Conservation (phyloP, 2,888 invertebrate genomes). For the Bombylius major region DNA sequence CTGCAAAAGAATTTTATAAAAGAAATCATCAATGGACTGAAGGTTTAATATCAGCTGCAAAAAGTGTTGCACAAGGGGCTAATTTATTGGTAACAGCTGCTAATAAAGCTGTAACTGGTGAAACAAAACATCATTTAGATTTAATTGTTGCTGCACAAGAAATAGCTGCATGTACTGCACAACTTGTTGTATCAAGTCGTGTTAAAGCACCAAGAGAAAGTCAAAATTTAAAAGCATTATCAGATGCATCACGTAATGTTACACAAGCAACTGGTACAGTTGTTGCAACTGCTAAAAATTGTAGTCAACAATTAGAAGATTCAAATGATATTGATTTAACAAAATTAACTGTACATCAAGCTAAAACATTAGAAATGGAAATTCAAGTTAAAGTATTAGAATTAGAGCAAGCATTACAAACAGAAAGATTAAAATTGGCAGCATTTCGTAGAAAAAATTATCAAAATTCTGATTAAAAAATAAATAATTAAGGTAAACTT, state of each 20-base stretch:
- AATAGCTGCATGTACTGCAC: conserved; percentile 91
- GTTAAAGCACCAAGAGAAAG: conserved; percentile 87
- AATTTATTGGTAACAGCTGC: conserved; percentile 84
- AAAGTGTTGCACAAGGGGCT: conserved; percentile 92
- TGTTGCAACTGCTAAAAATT: conserved; percentile 87
- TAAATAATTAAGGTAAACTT: not conserved
- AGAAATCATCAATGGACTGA: conserved; percentile 99
- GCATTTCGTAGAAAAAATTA: conserved; percentile 88
- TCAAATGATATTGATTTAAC: conserved; percentile 84
- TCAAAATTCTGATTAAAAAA: conserved; percentile 29
- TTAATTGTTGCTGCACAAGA: conserved; percentile 94
- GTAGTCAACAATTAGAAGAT: conserved; percentile 74
- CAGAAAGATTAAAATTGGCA: conserved; percentile 72
- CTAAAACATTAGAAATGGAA: conserved; percentile 95
- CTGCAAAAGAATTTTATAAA: conserved; percentile 92
- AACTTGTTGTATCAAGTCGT: conserved; percentile 90
- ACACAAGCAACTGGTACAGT: conserved; percentile 84
- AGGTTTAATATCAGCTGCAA: conserved; percentile 94
- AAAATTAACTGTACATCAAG: conserved; percentile 80
- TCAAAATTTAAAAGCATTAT: conserved; percentile 63
- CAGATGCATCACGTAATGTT: conserved; percentile 76
- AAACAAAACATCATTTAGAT: conserved; percentile 59
- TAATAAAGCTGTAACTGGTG: conserved; percentile 75
- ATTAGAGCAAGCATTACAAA: conserved; percentile 79
- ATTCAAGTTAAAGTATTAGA: conserved; percentile 89